phyloP scores from a whole-genome alignment of 2,888 invertebrate genomes.

The Caenorhabditis sp. region DNA sequence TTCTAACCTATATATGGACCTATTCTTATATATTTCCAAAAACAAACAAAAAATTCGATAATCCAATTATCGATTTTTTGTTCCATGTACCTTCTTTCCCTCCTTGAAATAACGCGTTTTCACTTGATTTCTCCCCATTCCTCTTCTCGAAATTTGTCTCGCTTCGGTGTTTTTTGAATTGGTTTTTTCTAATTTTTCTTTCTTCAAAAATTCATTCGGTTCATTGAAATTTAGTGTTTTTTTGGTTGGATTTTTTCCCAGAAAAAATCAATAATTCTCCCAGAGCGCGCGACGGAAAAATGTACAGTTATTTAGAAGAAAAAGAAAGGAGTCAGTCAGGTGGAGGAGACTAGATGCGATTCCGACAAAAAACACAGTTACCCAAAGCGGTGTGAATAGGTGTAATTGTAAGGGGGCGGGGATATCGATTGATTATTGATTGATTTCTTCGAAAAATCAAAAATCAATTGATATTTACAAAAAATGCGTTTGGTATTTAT shows the following conservation, averaged over 20 bases:
- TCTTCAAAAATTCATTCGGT: no score
- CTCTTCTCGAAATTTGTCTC: no score
- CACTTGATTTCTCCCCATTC: slow-evolving; percentile 14
- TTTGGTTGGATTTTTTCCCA: background rate
- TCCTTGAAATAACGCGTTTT: slow-evolving; percentile 21
- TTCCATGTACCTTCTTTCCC: slow-evolving; percentile 11
- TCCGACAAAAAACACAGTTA: slow-evolving; percentile 4
- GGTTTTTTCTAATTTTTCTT: no score
- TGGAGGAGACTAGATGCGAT: background rate
- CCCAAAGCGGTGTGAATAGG: slow-evolving; percentile 44
- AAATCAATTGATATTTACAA: background rate
- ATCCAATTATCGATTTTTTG: background rate
- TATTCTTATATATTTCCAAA: background rate
- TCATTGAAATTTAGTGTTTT: no score
- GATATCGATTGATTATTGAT: no score
- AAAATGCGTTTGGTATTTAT: background rate
- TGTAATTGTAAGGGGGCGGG: no score
- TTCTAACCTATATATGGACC: slow-evolving; percentile 5
- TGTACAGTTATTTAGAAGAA: slow-evolving; percentile 48
- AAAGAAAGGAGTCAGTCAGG: background rate
- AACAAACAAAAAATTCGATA: background rate
- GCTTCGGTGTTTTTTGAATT: no score
- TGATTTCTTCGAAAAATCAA: no score
- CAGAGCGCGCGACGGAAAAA: slow-evolving; percentile 23
- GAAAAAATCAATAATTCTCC: slow-evolving; percentile 1